Base-by-base conservation (phyloP, 2,888 invertebrate species). In the Orthosia incerta region DNA sequence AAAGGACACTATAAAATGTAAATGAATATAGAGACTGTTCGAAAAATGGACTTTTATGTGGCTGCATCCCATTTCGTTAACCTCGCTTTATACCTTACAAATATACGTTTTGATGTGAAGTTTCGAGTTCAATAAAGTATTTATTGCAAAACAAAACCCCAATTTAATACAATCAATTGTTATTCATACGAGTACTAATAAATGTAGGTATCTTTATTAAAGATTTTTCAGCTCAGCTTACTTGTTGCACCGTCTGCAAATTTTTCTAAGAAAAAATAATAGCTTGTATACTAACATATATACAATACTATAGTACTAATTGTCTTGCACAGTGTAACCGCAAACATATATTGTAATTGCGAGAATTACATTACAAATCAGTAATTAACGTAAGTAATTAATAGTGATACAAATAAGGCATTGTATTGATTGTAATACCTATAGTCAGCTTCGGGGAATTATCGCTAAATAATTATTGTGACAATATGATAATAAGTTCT, bases 401-500 rank as follows among this genome's bases (percentile, higher is more conserved):
- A 63, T 74, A 63, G 51, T 48, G 31, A 67, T 76, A 76, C 51
- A 64, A 72, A 65, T 84, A 72, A 71, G 59, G 60, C 55, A 76
- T 59, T 62, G 61, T 76, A 71, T 71, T 73, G 73, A 79, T 72
- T 72, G 73, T 65, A n/a, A n/a, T n/a, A 16, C 39, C 39, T 78
- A 57, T 59, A 9, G 23, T 55, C 20, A 55, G 74, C 64, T 61
- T 66, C 31, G 18, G 23, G 23, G 50, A 63, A 74, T 79, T 72
- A 79, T 76, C 79, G 61, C 53, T 74, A 50, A 82, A 72, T 75
- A 79, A 76, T 73, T 64, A 79, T 69, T 82, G 79, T 70, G 46
- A 82, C 82, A 86, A 56, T 76, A 75, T 57, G 66, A 86, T 78
- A 80, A 78, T 76, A 75, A 31, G 31, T 68, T 69, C 56, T 75